Evolutionary conservation across 2,888 invertebrate genomes (phyloP).

Genomic region (Sarcophaga carnaria): DNA sequence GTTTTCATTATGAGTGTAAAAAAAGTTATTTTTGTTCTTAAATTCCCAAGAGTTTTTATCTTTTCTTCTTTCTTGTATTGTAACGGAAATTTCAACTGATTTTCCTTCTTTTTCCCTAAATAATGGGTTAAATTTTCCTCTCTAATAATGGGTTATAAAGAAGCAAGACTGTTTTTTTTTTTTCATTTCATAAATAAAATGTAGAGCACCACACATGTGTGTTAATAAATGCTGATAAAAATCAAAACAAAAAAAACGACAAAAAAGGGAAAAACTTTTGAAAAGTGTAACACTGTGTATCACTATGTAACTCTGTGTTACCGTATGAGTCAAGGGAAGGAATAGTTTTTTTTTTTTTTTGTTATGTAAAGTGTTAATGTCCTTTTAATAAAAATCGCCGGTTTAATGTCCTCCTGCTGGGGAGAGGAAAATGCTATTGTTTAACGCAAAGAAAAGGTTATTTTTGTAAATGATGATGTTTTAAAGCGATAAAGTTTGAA

Average conservation of each 20-base stretch:
- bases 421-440: slow-evolving; percentile 39
- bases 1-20: slow-evolving; percentile 3
- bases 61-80: background rate
- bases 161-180: background rate
- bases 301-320: too few species aligned
- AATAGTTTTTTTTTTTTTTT: background rate
- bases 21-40: background rate
- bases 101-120: background rate
- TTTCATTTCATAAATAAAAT: slow-evolving; percentile 1
- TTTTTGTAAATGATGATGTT: slow-evolving; percentile 9
- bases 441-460: slow-evolving; percentile 7
- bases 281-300: slow-evolving; percentile 11
- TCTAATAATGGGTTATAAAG: slow-evolving; percentile 48
- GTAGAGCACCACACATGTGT: slow-evolving; percentile 13
- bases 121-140: background rate
- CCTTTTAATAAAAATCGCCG: slow-evolving; percentile 31
- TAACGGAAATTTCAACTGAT: slow-evolving; percentile 16
- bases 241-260: slow-evolving; percentile 26
- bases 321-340: background rate
- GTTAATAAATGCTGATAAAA: slow-evolving; percentile 28
- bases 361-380: slow-evolving; percentile 49
- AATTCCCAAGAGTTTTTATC: slow-evolving; percentile 23
- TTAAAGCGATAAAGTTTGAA: slow-evolving; percentile 1
- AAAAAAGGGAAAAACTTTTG: slow-evolving; percentile 9
- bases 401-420: slow-evolving; percentile 61